phyloP scores from a whole-genome alignment of 2,113 vertebrate genomes.

The Isichthys henryi region DNA sequence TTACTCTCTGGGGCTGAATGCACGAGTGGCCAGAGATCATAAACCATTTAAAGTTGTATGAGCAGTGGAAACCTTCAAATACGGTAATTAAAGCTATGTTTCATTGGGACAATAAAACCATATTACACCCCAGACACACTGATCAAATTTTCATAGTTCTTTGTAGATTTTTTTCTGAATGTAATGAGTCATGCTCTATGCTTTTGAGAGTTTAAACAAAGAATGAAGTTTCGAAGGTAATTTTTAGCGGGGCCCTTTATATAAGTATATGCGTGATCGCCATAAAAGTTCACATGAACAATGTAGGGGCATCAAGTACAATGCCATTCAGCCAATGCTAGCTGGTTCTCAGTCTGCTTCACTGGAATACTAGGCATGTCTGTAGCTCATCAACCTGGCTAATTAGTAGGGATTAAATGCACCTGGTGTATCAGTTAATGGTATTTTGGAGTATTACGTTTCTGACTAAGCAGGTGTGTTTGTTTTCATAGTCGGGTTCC shows the following conservation, averaged over 20 bases:
- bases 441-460: background rate
- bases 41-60: background rate
- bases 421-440: background rate
- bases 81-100: conserved; percentile 9
- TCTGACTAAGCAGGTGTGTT: background rate
- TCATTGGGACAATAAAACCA: conserved; percentile 6
- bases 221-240: background rate
- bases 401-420: background rate
- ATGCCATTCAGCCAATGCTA: background rate
- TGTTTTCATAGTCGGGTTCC: background rate
- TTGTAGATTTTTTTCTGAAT: background rate
- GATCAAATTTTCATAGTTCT: conserved; percentile 13
- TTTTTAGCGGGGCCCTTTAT: background rate
- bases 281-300: background rate
- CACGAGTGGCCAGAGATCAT: background rate
- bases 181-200: background rate
- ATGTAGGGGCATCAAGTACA: background rate
- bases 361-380: background rate
- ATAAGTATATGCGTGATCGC: background rate
- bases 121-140: background rate
- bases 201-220: background rate
- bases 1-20: background rate
- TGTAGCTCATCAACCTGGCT: background rate
- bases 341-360: background rate
- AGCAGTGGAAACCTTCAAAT: conserved; percentile 5